Evolutionary conservation across 2,888 invertebrate genomes (phyloP), one percentile per base, ranked within the genome.

Genomic region (Protodeltote pygarga): DNA sequence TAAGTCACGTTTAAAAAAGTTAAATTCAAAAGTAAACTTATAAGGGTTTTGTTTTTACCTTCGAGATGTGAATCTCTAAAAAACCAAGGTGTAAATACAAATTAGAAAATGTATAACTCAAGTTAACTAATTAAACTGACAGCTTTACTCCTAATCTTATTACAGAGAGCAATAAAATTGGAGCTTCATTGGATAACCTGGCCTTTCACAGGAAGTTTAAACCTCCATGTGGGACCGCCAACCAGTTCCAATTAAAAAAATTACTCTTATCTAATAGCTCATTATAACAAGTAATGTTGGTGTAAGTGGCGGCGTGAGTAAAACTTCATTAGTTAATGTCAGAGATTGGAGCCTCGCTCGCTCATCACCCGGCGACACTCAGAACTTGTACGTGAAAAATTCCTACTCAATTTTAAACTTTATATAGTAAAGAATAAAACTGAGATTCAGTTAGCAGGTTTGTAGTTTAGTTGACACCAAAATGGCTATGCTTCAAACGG

Each of bases 241-340:
- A 67, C 53, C 44, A 50, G 54, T 51, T 54, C 54, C 72, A 88
- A 88, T 89, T 88, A 88, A 84, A 79, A 78, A 77, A 81, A 84
- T 87, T 83, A 84, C 74, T 71, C 68, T 81, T 87, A 88, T 87
- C 87, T 78, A 67, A 75, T 65, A 71, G 72, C 80, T 85, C 84
- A 87, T 87, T 89, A 86, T 78, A 73, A 81, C 81, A 54, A 68
- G 53, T 71, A 79, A 83, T 83, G 80, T 80, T 70, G 69, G 70
- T 73, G 77, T 87, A 84, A 89, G 83, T 82, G 81, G 78, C 75
- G 81, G 78, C 75, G 75, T 76, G 72, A 74, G 77, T 71, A 77
- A 71, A 71, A 73, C 76, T 81, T 79, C 86, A 87, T 88, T 87
- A 89, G 83, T 87, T 83, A 82, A 82, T 67, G 82, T 84, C 88